Base-by-base conservation (phyloP, 2,797 vertebrate species). In the Diceros bicornis region DNA sequence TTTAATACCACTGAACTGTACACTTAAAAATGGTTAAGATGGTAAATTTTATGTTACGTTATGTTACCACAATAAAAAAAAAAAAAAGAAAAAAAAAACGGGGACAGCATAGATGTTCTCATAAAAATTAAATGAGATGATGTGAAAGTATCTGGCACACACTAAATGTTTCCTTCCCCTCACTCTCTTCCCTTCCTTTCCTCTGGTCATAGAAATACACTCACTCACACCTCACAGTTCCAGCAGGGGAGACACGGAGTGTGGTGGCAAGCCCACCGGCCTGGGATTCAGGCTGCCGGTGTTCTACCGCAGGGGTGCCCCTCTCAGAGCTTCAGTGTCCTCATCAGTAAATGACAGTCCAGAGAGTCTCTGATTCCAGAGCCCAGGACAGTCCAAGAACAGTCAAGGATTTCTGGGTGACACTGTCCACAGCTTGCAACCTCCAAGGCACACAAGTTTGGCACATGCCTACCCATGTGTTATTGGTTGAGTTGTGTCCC, bases 191-290 rank as follows among this genome's bases (percentile, higher is more conserved):
- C 52, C 44, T 64, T 84, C 21, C 74, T 3, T 44, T 21, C 4
- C 25, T 71, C 72, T 0, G 0, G 41, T 44, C 16, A 1, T 0
- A 50, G 50, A 72, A 74, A 61, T 34, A 32, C 1, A 2, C 13
- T 9, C 6, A 6, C 32, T 66, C 4, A 8, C 44, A 25, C 20
- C 13, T 27, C 34, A 37, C 5, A 17, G 62, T 17, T 44, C 75
- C 34, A 32, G 27, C 25, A 4, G 1, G 25, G 10, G 16, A 44
- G 29, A 55, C 14, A 12, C 0, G 0, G 12, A 59, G 23, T 1
- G 27, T 32, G 23, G 44, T 0, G 10, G 52, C 6, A 55, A 41
- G 57, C 50, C 27, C 17, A 10, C n/a, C 2, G 29, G 79, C 21
- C 37, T 5, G 27, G n/a, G 17, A 32, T 23, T 10, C 25, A 23